Evolutionary conservation across 2,888 invertebrate species (phyloP).

Genomic region (Seira ritae): DNA sequence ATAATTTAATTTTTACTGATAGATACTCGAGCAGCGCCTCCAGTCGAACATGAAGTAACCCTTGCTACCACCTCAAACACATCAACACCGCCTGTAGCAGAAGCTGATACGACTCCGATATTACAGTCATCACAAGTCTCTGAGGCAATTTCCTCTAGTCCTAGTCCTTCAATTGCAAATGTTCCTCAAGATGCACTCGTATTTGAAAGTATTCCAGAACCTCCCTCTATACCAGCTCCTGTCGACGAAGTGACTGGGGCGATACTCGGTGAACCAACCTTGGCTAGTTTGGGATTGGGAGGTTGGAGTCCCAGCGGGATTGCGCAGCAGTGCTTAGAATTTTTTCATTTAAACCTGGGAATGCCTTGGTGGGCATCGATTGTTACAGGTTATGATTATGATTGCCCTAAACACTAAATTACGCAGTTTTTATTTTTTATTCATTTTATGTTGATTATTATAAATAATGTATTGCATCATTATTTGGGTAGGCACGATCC

Average conservation of each 20-base stretch:
- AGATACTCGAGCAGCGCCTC: no score
- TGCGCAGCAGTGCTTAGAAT: slow-evolving; percentile 88
- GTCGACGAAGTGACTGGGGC: slow-evolving; percentile 53
- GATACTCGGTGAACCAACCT: slow-evolving; percentile 83
- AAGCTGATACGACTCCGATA: no score
- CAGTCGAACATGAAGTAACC: no score
- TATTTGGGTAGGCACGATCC: slow-evolving; percentile 84
- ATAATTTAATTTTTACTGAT: no score
- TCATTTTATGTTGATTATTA: neutral
- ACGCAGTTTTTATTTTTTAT: neutral
- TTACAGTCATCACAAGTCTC: no score
- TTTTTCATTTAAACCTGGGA: slow-evolving; percentile 85
- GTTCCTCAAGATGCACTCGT: slow-evolving; percentile 23
- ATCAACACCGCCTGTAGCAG: no score
- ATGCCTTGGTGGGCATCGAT: slow-evolving; percentile 97
- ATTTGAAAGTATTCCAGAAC: slow-evolving; percentile 70
- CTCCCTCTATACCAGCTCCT: slow-evolving; percentile 64
- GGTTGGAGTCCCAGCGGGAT: slow-evolving; percentile 89
- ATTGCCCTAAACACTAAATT: neutral
- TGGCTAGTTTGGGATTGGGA: slow-evolving; percentile 88
- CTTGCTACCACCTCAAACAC: no score
- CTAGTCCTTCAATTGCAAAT: neutral
- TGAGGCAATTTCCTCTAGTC: no score
- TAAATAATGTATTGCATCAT: neutral
- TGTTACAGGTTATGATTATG: slow-evolving; percentile 79